These are phyloP conservation scores for Intellagama lesueurii DNA, from an alignment of 2,797 vertebrate species.

Conservation along the genomic window DNA sequence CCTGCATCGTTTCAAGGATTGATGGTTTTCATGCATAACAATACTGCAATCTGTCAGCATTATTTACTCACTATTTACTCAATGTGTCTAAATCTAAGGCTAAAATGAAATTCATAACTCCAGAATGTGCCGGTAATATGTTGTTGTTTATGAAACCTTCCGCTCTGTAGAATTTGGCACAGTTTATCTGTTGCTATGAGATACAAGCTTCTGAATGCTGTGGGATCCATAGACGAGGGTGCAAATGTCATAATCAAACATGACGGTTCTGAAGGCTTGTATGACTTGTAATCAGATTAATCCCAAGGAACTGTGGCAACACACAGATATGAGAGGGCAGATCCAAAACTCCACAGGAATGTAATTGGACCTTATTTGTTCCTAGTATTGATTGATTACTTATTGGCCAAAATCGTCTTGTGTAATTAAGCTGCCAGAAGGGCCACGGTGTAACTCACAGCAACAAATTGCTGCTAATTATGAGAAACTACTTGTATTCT, in stretches of 20 bases:
- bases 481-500: no score
- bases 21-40: not conserved
- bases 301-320: not conserved
- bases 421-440: no score
- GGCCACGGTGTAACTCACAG: no score
- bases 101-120: not conserved
- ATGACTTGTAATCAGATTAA: not conserved
- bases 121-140: not conserved
- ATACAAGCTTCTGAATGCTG: fast-evolving
- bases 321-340: not conserved
- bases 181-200: conserved; percentile 34
- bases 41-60: not conserved
- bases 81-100: not conserved
- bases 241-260: conserved; percentile 21
- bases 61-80: conserved; percentile 4
- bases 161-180: conserved; percentile 10
- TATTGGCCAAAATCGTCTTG: not conserved
- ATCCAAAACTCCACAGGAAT: not conserved
- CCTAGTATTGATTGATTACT: not conserved
- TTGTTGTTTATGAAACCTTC: not conserved
- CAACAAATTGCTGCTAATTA: no score
- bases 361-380: not conserved
- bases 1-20: not conserved
- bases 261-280: conserved; percentile 47
- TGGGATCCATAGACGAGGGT: conserved; percentile 3